Conservation (phyloP, 2,888 invertebrate genomes). For the Agrilus cyanescens region DNA sequence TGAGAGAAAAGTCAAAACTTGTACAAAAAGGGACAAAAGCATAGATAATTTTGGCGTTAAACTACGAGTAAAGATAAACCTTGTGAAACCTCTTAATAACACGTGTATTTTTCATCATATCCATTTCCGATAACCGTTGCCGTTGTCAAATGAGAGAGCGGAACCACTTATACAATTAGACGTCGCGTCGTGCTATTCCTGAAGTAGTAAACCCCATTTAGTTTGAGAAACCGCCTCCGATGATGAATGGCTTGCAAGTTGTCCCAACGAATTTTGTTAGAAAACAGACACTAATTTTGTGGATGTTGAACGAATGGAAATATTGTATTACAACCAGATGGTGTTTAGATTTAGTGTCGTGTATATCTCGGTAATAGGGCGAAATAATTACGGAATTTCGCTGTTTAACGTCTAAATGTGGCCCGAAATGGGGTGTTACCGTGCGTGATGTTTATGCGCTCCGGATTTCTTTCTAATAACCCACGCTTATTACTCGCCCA, state of each 20-base stretch:
- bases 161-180: no score
- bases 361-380: constrained; percentile 13
- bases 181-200: no score
- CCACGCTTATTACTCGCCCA: constrained; percentile 8
- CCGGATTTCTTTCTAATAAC: constrained; percentile 32
- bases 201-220: no score
- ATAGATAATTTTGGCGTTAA: no score
- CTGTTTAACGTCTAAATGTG: constrained; percentile 17
- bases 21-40: no score
- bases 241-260: constrained; percentile 9
- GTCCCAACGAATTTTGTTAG: constrained; percentile 11
- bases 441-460: constrained; percentile 22
- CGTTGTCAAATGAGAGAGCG: no score
- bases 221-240: no score
- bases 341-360: constrained; percentile 10
- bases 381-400: constrained; percentile 17
- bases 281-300: constrained; percentile 17
- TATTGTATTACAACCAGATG: constrained; percentile 15
- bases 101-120: no score
- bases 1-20: no score
- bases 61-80: no score
- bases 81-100: no score
- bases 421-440: constrained; percentile 14
- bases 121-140: no score
- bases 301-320: constrained; percentile 8